These are phyloP conservation scores for Notothenia rossii DNA, from an alignment of 2,113 vertebrate species.

Conservation along the genomic window DNA sequence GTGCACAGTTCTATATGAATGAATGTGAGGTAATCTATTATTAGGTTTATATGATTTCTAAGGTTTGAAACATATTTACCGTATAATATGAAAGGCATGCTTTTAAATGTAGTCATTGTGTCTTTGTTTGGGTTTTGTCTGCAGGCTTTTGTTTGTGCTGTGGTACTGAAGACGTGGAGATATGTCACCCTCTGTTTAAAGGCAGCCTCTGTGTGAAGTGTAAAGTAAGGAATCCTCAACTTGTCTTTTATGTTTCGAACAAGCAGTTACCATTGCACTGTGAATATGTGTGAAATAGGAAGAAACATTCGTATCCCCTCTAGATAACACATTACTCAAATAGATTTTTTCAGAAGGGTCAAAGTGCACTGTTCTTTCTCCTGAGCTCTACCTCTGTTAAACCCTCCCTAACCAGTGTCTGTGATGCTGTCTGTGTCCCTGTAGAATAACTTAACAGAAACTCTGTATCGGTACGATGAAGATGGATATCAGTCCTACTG, in stretches of 20 bases:
- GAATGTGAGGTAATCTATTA: background rate
- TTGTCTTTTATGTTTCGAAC: background rate
- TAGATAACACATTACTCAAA: too few relatives aligned
- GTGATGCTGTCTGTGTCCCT: constrained; percentile 15
- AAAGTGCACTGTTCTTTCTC: background rate
- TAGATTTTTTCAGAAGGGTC: too few relatives aligned
- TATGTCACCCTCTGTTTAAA: constrained; percentile 92
- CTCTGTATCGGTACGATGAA: too few relatives aligned
- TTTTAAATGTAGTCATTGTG: too few relatives aligned
- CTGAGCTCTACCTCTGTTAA: background rate
- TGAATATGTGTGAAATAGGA: too few relatives aligned
- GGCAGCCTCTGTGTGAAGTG: constrained; percentile 91
- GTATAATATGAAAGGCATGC: too few relatives aligned
- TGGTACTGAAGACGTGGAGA: constrained; percentile 82
- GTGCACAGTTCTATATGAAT: background rate
- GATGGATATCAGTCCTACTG: constrained; percentile 97
- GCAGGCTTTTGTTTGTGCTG: constrained; percentile 93
- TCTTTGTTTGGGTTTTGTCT: background rate
- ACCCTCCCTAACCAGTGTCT: background rate
- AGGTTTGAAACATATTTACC: too few relatives aligned
- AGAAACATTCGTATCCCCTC: too few relatives aligned
- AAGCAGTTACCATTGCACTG: background rate
- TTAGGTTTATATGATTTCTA: too few relatives aligned
- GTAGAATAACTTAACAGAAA: constrained; percentile 92
- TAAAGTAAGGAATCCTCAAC: constrained; percentile 73